Percentiles rank a stretch among this genome's conserved stretches.
Conservation (phyloP, 1,140 invertebrate genomes). For the Ips nitidus region DNA sequence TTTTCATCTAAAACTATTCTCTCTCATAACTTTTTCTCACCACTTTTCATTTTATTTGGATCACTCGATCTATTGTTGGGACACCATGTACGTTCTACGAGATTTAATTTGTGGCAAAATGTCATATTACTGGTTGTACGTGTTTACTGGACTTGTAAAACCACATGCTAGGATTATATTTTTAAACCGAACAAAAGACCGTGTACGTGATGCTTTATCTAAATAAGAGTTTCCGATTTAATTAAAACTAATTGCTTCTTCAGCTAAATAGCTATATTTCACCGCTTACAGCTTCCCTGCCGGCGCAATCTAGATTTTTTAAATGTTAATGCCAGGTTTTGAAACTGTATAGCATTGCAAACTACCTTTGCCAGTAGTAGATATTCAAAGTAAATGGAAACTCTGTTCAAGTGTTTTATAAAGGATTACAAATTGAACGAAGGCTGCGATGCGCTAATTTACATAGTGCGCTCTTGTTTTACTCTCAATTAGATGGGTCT, state of each 20-base stretch:
- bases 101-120: no score
- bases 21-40: no score
- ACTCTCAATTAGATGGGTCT: not conserved
- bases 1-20: no score
- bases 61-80: no score
- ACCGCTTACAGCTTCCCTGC: not conserved
- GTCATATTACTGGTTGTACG: no score
- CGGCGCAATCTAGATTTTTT: conserved; percentile 4
- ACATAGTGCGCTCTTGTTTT: not conserved
- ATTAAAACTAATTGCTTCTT: conserved; percentile 21
- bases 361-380: not conserved
- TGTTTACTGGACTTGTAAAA: no score
- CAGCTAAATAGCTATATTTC: conserved; percentile 8
- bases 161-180: conserved; percentile 22
- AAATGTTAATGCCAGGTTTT: not conserved
- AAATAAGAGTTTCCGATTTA: conserved; percentile 22
- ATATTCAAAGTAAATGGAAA: conserved; percentile 2
- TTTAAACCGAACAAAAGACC: conserved; percentile 21
- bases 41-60: no score
- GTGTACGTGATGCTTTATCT: conserved; percentile 23
- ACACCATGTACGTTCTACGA: no score
- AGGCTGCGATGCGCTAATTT: not conserved
- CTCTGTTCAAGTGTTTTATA: no score
- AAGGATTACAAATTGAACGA: not conserved
- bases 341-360: not conserved